phyloP scores from a whole-genome alignment of 2,888 invertebrate genomes.

The Escarpia spicata region DNA sequence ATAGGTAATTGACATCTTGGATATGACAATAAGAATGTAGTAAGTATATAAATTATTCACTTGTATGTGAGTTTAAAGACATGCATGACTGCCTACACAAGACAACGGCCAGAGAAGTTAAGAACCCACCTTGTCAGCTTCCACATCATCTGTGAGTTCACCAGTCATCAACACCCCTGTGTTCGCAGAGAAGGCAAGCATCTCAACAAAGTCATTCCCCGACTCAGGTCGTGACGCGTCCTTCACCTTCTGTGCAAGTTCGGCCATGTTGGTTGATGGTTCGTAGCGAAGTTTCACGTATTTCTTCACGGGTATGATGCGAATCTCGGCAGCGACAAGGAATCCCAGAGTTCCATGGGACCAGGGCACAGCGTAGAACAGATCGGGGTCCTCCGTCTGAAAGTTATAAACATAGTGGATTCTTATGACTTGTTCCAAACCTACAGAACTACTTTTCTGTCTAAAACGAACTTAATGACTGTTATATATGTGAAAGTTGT shows the following conservation, averaged over 20 bases:
- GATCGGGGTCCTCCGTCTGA: constrained; percentile 76
- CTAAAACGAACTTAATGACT: background rate
- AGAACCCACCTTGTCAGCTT: constrained; percentile 71
- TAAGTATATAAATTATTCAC: constrained; percentile 20
- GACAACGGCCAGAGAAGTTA: background rate
- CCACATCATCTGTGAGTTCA: constrained; percentile 74
- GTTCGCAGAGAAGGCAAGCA: constrained; percentile 74
- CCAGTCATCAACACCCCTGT: constrained; percentile 82
- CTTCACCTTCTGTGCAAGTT: constrained; percentile 64
- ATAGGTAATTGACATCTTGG: background rate
- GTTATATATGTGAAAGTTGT: background rate
- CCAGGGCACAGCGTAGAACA: constrained; percentile 85
- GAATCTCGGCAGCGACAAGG: constrained; percentile 77
- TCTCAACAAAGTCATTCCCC: constrained; percentile 80
- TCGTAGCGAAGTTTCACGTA: constrained; percentile 55
- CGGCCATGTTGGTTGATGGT: constrained; percentile 49
- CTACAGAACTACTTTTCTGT: background rate
- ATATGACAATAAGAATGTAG: background rate
- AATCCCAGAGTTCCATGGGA: constrained; percentile 87
- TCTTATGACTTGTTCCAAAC: background rate
- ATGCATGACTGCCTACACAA: background rate
- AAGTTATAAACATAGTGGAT: background rate
- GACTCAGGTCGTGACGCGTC: constrained; percentile 65
- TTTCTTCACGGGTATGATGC: constrained; percentile 78
- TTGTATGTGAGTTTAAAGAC: background rate